These are phyloP conservation scores for Thunnus maccoyii DNA, from an alignment of 2,113 vertebrate genomes.

Conservation along the genomic window DNA sequence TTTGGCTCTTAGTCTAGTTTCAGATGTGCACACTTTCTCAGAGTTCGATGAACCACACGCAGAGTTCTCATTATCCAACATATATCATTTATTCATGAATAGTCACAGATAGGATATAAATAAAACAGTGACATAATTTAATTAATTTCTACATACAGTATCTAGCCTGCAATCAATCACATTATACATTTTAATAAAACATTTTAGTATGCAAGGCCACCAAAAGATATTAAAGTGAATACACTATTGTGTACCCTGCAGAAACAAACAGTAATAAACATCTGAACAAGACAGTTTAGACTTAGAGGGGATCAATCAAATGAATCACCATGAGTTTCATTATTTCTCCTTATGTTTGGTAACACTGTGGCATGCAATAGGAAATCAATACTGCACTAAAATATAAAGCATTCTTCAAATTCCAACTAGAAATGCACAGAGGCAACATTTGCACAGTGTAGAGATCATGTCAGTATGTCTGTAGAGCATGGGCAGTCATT, in stretches of 20 bases:
- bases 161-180: background rate
- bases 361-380: background rate
- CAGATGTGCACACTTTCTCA: no score
- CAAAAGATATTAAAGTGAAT: background rate
- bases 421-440: background rate
- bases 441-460: constrained; percentile 1
- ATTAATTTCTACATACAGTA: constrained; percentile 32
- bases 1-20: no score
- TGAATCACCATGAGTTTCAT: background rate
- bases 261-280: background rate
- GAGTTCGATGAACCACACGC: background rate
- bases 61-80: constrained; percentile 12
- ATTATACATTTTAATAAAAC: constrained; percentile 20
- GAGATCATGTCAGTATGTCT: background rate
- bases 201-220: background rate
- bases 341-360: background rate
- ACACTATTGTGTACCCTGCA: background rate
- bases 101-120: constrained; percentile 44
- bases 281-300: background rate
- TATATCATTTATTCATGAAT: constrained; percentile 41
- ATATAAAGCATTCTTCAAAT: constrained; percentile 4
- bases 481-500: constrained; percentile 4
- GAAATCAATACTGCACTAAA: background rate
- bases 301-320: background rate
- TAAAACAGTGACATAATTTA: background rate